Conservation (phyloP, 2,113 vertebrate genomes). For the Orientallactaga bullata region DNA sequence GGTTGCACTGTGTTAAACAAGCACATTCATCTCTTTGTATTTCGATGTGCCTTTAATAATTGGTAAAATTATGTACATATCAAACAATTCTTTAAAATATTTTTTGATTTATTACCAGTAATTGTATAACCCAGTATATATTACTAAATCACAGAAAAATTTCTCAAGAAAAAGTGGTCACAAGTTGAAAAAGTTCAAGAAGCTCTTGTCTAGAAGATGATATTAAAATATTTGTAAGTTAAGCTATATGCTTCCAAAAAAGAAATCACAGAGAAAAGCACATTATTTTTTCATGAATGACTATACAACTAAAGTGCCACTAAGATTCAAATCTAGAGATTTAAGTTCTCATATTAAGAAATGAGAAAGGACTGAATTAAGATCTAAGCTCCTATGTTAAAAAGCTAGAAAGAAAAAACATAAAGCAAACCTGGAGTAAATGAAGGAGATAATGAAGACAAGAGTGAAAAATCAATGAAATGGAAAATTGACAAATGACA, state of each 20-base stretch:
- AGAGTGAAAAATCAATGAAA: not conserved
- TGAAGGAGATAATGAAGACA: not conserved
- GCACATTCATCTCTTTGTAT: not conserved
- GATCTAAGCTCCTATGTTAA: not conserved
- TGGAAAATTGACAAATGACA: not conserved
- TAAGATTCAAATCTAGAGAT: conserved; percentile 6
- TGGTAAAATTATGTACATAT: not conserved
- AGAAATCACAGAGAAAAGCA: not conserved
- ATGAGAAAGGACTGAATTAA: not conserved
- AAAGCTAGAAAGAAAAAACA: not conserved
- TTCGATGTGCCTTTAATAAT: not conserved
- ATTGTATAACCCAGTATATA: not conserved
- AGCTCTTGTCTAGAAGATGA: not conserved
- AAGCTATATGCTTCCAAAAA: not conserved
- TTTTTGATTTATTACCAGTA: not conserved
- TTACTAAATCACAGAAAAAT: not conserved
- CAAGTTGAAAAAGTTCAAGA: not conserved
- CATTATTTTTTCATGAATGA: not conserved
- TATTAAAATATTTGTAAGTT: not conserved
- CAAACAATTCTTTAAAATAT: not conserved
- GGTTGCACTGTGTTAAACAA: not conserved
- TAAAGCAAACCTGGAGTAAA: not conserved
- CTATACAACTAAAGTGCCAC: not conserved
- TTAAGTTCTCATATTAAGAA: not conserved
- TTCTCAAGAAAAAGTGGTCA: not conserved